Conservation (phyloP, 1,140 invertebrate genomes). For the Lucilia sericata region DNA sequence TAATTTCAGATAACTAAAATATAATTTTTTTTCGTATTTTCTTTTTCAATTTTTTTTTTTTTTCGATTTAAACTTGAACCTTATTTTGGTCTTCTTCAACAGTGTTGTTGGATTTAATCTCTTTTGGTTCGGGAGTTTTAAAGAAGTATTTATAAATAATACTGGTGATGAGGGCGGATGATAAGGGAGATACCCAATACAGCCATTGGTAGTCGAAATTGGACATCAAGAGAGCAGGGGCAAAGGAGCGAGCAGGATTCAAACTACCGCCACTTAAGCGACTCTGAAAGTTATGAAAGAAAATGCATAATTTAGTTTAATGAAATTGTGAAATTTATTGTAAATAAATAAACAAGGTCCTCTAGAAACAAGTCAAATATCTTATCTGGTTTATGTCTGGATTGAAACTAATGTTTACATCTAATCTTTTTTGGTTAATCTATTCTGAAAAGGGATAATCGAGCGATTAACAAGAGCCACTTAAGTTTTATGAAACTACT, state of each 20-base stretch:
- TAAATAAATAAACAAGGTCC: too few relatives aligned
- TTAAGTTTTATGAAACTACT: too few relatives aligned
- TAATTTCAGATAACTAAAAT: too few relatives aligned
- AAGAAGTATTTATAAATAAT: not conserved
- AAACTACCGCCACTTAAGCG: conserved; percentile 81
- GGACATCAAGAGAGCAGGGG: conserved; percentile 78
- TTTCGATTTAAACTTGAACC: too few relatives aligned
- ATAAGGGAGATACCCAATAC: conserved; percentile 66
- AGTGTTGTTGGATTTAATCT: not conserved
- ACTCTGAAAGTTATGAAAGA: conserved; percentile 68
- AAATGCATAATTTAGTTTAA: not conserved
- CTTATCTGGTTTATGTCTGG: too few relatives aligned
- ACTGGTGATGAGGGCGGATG: not conserved
- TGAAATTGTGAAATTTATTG: too few relatives aligned
- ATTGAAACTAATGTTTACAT: conserved; percentile 34
- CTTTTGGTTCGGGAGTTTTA: not conserved
- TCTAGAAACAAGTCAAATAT: too few relatives aligned
- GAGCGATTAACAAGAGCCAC: too few relatives aligned
- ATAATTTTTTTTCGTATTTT: too few relatives aligned
- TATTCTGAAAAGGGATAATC: too few relatives aligned
- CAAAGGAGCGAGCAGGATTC: conserved; percentile 85
- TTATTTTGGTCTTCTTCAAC: conserved; percentile 57
- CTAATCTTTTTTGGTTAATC: conserved; percentile 49
- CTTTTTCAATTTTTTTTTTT: too few relatives aligned
- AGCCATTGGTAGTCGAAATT: conserved; percentile 81